A percentile compares a stretch with the other conserved stretches of the same genome.
These are phyloP conservation scores for Pseudochromis fuscus DNA, from an alignment of 2,797 vertebrate species.

Conservation along the genomic window DNA sequence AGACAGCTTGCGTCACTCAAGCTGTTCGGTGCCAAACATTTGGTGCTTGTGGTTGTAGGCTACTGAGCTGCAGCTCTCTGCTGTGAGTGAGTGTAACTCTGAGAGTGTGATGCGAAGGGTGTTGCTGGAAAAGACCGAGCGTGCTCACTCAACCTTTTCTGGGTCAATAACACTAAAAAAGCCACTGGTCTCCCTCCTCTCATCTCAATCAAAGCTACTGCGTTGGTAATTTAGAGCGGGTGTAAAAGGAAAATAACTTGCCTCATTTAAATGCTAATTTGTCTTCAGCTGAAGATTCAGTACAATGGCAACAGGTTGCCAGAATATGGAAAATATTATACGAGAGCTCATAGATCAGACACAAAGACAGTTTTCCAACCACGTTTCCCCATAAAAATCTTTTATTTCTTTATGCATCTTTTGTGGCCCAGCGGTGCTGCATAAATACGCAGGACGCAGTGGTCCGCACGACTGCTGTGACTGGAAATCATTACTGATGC, in stretches of 20 bases:
- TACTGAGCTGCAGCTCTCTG: conserved; percentile 50
- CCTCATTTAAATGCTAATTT: conserved; percentile 84
- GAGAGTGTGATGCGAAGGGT: conserved; percentile 49
- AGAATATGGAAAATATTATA: conserved; percentile 65
- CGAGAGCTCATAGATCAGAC: conserved; percentile 68
- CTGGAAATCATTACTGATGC: conserved; percentile 66
- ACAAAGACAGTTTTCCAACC: conserved; percentile 66
- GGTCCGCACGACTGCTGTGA: conserved; percentile 54
- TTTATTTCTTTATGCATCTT: conserved; percentile 74
- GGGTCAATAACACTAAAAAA: conserved; percentile 78
- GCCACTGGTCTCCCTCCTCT: conserved; percentile 58
- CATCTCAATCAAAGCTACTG: conserved; percentile 71
- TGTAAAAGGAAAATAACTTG: conserved; percentile 75
- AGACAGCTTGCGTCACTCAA: conserved; percentile 66
- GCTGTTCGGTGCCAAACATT: conserved; percentile 50
- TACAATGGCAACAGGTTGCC: conserved; percentile 75
- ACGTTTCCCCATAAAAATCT: conserved; percentile 62
- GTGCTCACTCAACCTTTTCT: conserved; percentile 72
- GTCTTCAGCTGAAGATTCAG: conserved; percentile 72
- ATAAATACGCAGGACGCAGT: conserved; percentile 69
- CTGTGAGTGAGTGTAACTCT: conserved; percentile 46
- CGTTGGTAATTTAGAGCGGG: conserved; percentile 70
- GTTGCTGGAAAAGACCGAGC: conserved; percentile 39
- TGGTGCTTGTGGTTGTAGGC: conserved; percentile 51
- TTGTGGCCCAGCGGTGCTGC: conserved; percentile 53